phyloP scores from a whole-genome alignment of 2,797 vertebrate genomes.

The Pyrocephalus nanus region DNA sequence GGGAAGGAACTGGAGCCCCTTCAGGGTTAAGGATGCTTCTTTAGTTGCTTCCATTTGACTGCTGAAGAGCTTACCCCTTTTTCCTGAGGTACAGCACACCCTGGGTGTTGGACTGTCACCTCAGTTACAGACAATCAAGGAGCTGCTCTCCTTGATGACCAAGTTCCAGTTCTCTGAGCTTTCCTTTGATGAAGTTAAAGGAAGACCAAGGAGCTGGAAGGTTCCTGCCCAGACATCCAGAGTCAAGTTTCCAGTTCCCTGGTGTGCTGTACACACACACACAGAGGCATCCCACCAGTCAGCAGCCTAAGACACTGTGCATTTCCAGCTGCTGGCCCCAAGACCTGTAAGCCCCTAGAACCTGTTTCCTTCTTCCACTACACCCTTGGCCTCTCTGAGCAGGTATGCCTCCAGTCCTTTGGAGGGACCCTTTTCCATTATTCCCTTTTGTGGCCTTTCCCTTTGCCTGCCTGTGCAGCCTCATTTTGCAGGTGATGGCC shows the following conservation, averaged over 20 bases:
- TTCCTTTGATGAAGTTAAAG: not conserved
- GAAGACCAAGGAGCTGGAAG: too few relatives aligned
- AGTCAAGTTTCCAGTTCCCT: too few relatives aligned
- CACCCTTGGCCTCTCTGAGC: not conserved
- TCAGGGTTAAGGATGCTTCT: not conserved
- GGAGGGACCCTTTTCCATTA: not conserved
- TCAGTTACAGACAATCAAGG: not conserved
- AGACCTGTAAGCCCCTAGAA: not conserved
- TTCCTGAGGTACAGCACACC: not conserved
- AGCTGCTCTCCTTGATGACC: not conserved
- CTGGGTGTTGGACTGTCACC: not conserved
- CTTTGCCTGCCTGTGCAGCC: not conserved
- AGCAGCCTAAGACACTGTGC: not conserved
- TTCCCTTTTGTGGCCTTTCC: not conserved
- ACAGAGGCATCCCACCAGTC: not conserved
- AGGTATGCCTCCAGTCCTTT: not conserved
- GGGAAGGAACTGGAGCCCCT: not conserved
- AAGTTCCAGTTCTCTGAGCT: not conserved
- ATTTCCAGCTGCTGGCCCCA: not conserved
- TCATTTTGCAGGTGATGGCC: not conserved
- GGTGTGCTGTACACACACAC: not conserved
- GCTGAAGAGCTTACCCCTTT: not conserved
- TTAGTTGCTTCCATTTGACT: not conserved
- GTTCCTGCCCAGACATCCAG: too few relatives aligned
- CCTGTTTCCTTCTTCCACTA: not conserved